Percentiles rank a stretch among this genome's conserved stretches.
These are phyloP conservation scores for Serilophus lunatus DNA, from an alignment of 2,113 vertebrate genomes.

Conservation along the genomic window DNA sequence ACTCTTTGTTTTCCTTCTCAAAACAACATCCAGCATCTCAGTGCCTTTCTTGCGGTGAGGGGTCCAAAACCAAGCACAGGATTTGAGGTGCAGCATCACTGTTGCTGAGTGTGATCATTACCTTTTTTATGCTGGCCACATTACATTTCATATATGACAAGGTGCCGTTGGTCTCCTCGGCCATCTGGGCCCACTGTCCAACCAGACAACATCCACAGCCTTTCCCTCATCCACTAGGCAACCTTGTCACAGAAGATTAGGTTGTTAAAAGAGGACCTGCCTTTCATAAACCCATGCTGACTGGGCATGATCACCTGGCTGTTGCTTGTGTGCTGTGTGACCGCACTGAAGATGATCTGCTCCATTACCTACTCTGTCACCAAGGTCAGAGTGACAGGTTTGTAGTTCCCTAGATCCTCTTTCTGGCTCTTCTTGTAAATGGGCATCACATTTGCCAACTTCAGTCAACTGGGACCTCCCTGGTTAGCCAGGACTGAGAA, in stretches of 20 bases:
- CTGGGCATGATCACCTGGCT: neutral
- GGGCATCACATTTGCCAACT: neutral
- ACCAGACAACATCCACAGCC: neutral
- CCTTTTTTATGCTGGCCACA: neutral
- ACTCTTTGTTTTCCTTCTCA: neutral
- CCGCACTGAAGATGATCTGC: neutral
- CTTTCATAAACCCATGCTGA: neutral
- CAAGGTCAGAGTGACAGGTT: neutral
- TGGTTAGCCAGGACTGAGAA: neutral
- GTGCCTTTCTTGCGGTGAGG: neutral
- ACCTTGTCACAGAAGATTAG: neutral
- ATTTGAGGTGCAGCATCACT: accelerated
- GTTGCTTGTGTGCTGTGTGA: neutral
- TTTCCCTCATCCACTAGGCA: neutral
- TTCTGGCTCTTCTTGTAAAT: neutral
- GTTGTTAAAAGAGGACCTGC: neutral
- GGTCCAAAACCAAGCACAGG: neutral
- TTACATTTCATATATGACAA: neutral
- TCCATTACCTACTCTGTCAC: neutral
- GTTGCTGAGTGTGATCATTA: neutral
- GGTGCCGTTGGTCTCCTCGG: neutral
- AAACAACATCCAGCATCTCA: neutral
- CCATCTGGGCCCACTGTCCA: neutral
- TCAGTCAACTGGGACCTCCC: neutral
- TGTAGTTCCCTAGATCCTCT: neutral